phyloP scores from a whole-genome alignment of 1,140 invertebrate genomes.

The Condylostylus longicornis region DNA sequence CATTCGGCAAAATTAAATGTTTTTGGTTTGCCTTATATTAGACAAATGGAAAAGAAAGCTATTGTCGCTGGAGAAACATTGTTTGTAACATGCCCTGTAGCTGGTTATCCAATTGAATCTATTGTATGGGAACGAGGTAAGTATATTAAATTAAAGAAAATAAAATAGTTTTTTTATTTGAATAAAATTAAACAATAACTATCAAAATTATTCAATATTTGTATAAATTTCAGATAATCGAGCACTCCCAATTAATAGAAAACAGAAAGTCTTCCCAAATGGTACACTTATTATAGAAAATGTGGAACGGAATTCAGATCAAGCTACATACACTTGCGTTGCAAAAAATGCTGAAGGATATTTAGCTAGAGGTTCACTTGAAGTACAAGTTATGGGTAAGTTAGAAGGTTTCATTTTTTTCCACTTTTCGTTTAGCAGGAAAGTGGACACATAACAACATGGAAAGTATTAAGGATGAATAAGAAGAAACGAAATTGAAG shows the following conservation, averaged over 20 bases:
- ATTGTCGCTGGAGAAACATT: constrained; percentile 85
- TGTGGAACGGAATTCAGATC: constrained; percentile 79
- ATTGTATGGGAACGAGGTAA: constrained; percentile 81
- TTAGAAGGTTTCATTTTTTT: too few relatives aligned
- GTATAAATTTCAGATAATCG: constrained; percentile 30
- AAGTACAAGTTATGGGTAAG: constrained; percentile 94
- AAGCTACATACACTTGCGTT: constrained; percentile 87
- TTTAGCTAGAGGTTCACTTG: constrained; percentile 67
- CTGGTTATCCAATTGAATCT: constrained; percentile 84
- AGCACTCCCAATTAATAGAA: constrained; percentile 81
- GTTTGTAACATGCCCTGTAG: constrained; percentile 80
- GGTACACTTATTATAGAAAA: constrained; percentile 88
- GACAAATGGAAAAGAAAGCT: constrained; percentile 84
- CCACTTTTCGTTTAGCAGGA: too few relatives aligned
- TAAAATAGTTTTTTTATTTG: background rate
- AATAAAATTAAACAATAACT: background rate
- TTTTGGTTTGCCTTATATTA: constrained; percentile 77
- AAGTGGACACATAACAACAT: too few relatives aligned
- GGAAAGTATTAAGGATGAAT: too few relatives aligned
- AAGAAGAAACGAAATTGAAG: too few relatives aligned
- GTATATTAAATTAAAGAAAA: too few relatives aligned
- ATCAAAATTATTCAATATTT: background rate
- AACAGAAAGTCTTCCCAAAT: constrained; percentile 86
- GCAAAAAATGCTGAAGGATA: constrained; percentile 81
- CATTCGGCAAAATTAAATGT: constrained; percentile 82